Conservation (phyloP, 2,113 vertebrate genomes). For the Apodemus speciosus region DNA sequence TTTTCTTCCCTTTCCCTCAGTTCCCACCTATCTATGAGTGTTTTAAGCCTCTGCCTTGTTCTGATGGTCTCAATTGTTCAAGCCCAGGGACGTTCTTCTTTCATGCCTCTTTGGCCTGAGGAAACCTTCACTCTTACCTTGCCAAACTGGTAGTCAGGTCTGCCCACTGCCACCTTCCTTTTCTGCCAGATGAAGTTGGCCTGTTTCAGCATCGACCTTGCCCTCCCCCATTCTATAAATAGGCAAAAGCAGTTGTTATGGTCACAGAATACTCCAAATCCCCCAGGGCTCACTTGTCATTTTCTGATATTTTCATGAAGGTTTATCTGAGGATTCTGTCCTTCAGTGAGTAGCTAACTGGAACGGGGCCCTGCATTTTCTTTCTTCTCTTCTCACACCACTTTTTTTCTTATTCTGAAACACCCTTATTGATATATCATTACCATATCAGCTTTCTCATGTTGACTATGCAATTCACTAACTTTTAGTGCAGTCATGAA, state of each 20-base stretch:
- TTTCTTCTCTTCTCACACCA: background rate
- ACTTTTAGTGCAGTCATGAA: constrained; percentile 25
- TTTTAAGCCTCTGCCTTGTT: background rate
- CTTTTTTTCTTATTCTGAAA: background rate
- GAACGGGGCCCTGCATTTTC: background rate
- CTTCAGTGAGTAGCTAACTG: background rate
- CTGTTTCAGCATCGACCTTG: background rate
- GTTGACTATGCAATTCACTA: constrained; percentile 34
- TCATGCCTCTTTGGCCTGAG: background rate
- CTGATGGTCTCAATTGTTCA: background rate
- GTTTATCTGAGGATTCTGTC: background rate
- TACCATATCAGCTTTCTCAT: background rate
- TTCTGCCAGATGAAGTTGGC: background rate
- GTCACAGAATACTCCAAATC: background rate
- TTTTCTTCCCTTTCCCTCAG: background rate
- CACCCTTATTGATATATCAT: constrained; percentile 39
- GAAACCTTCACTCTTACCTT: constrained; percentile 32
- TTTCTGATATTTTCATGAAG: background rate
- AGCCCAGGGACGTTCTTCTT: constrained; percentile 21
- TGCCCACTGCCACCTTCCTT: background rate
- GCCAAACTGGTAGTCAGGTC: background rate
- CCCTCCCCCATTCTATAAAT: background rate
- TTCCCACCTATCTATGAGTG: background rate
- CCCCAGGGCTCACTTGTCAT: background rate
- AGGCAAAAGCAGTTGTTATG: constrained; percentile 10